A percentile compares a stretch with the other conserved stretches of the same genome.
Conservation (phyloP, 1,140 invertebrate species). For the Palaemon carinicauda region DNA sequence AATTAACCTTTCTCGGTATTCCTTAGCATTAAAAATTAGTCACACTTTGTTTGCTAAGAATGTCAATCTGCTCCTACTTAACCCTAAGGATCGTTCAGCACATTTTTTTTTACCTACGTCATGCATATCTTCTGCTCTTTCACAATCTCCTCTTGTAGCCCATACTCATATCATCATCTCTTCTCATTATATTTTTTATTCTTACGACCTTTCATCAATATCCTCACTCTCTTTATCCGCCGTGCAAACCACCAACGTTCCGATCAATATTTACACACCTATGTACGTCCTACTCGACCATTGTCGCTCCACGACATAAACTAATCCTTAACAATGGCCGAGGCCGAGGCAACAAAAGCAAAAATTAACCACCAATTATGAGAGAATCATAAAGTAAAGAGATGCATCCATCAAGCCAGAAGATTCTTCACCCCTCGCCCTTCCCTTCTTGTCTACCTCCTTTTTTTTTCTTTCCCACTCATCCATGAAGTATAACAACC, state of each 20-base stretch:
- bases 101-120: background rate
- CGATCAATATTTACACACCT: conserved; percentile 17
- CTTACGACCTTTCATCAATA: background rate
- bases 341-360: conserved; percentile 12
- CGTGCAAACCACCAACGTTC: background rate
- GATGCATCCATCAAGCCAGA: background rate
- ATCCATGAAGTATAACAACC: too few species aligned
- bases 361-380: conserved; percentile 39
- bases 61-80: too few species aligned
- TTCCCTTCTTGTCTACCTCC: background rate
- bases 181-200: background rate
- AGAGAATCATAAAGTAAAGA: conserved; percentile 22
- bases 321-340: conserved; percentile 14
- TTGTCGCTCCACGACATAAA: conserved; percentile 20
- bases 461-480: background rate
- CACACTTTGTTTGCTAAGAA: too few species aligned
- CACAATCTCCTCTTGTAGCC: too few species aligned
- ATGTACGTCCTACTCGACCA: background rate
- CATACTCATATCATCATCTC: background rate
- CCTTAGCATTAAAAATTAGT: too few species aligned
- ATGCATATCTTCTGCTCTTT: background rate
- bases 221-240: background rate
- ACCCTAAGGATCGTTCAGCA: background rate
- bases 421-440: background rate
- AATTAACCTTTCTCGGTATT: too few species aligned